phyloP scores from a whole-genome alignment of 1,140 invertebrate genomes.

The Tyrophagus putrescentiae region DNA sequence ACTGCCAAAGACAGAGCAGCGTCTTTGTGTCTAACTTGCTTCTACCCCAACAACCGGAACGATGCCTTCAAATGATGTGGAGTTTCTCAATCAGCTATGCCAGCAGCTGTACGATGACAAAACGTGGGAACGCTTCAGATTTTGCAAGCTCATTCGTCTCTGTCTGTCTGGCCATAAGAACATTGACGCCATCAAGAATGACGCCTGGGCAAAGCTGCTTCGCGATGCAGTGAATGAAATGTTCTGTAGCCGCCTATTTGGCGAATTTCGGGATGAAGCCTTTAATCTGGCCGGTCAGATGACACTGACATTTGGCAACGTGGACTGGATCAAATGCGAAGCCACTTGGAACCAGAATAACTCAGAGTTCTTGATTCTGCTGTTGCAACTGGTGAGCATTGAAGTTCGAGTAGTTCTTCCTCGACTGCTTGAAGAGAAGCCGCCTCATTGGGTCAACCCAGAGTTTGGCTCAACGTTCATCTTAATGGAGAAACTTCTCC shows the following conservation, averaged over 20 bases:
- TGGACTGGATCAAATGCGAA: conserved; percentile 8
- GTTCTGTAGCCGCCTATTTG: neutral
- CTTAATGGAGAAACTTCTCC: neutral
- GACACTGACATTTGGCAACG: neutral
- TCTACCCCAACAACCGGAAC: too few relatives aligned
- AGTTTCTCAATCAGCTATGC: neutral
- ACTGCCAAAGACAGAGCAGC: too few relatives aligned
- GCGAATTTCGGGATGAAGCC: neutral
- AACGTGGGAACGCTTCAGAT: neutral
- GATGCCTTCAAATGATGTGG: too few relatives aligned
- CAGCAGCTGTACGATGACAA: neutral
- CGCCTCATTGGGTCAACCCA: too few relatives aligned
- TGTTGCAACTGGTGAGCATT: neutral
- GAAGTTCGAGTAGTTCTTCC: conserved; percentile 1
- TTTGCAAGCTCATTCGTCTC: neutral
- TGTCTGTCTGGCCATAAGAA: neutral
- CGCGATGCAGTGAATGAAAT: neutral
- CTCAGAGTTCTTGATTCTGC: neutral
- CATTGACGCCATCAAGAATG: neutral
- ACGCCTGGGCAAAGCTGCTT: neutral
- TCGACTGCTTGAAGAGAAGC: too few relatives aligned
- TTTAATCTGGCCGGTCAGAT: neutral
- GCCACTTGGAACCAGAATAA: neutral
- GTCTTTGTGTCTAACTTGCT: too few relatives aligned
- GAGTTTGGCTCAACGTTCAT: neutral